A percentile compares a stretch with the other conserved stretches of the same genome.
phyloP scores from a whole-genome alignment of 2,113 vertebrate species.

The Pseudorectes ferrugineus region DNA sequence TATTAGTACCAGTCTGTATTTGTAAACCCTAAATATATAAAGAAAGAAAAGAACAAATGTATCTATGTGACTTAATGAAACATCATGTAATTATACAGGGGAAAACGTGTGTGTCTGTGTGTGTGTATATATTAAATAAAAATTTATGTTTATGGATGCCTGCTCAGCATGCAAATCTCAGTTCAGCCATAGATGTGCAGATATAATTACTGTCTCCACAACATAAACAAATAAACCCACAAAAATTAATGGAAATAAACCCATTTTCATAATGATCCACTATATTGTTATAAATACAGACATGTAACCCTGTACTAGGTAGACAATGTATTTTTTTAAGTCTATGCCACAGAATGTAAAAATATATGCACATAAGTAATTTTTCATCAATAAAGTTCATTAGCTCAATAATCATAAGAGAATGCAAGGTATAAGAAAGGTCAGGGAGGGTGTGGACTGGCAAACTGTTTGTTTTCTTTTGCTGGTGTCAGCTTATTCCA shows the following conservation, averaged over 20 bases:
- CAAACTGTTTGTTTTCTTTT: conserved; percentile 51
- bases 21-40: not conserved
- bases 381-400: conserved; percentile 66
- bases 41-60: not conserved
- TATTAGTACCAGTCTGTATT: not conserved
- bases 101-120: not conserved
- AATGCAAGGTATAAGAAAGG: conserved; percentile 52
- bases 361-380: conserved; percentile 51
- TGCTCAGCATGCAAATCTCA: conserved; percentile 17
- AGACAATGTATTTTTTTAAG: conserved; percentile 11
- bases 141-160: conserved; percentile 3
- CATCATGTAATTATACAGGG: not conserved
- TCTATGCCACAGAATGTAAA: conserved; percentile 14
- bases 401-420: conserved; percentile 53
- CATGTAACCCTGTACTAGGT: not conserved
- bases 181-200: not conserved
- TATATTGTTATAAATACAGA: not conserved
- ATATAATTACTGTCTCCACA: not conserved
- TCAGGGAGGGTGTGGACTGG: conserved; percentile 50
- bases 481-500: conserved; percentile 65
- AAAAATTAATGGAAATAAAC: conserved; percentile 3
- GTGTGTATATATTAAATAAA: not conserved
- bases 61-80: not conserved
- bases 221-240: not conserved
- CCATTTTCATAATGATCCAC: not conserved